Conservation (phyloP, 1,140 invertebrate genomes). For the Papilio helenus region DNA sequence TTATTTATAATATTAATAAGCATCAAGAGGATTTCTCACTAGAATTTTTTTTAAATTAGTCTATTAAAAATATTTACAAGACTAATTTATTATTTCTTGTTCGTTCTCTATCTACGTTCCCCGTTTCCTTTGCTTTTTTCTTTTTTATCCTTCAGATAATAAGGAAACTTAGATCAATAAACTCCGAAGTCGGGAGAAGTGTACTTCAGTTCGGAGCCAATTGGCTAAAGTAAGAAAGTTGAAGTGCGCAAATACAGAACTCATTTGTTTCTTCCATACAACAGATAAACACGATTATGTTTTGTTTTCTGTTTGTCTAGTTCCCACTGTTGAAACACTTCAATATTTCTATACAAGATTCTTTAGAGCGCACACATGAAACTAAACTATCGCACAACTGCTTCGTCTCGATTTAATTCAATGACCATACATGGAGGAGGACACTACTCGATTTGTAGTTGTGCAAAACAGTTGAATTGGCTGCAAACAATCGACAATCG, state of each 20-base stretch:
- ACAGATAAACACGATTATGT: background rate
- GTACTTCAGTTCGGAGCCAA: constrained; percentile 9
- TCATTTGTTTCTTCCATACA: constrained; percentile 22
- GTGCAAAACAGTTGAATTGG: too few species aligned
- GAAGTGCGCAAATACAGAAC: background rate
- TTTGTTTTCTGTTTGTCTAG: background rate
- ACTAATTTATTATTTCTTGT: background rate
- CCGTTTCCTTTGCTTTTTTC: background rate
- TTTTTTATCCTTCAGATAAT: constrained; percentile 18
- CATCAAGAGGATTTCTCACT: too few species aligned
- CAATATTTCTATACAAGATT: too few species aligned
- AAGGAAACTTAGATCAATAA: constrained; percentile 26
- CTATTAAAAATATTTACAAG: too few species aligned
- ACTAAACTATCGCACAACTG: too few species aligned
- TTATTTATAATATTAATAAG: too few species aligned
- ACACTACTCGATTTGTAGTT: too few species aligned
- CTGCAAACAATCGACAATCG: too few species aligned
- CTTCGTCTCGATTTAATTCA: too few species aligned
- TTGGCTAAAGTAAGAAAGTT: constrained; percentile 16
- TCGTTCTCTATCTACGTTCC: background rate
- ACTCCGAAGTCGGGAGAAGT: constrained; percentile 1
- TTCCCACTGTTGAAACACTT: background rate
- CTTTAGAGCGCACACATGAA: too few species aligned
- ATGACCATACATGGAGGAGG: too few species aligned
- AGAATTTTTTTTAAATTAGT: too few species aligned